Percentiles rank a stretch among this genome's conserved stretches.
phyloP scores from a whole-genome alignment of 2,113 vertebrate genomes.

The Xyliphius kryptos region DNA sequence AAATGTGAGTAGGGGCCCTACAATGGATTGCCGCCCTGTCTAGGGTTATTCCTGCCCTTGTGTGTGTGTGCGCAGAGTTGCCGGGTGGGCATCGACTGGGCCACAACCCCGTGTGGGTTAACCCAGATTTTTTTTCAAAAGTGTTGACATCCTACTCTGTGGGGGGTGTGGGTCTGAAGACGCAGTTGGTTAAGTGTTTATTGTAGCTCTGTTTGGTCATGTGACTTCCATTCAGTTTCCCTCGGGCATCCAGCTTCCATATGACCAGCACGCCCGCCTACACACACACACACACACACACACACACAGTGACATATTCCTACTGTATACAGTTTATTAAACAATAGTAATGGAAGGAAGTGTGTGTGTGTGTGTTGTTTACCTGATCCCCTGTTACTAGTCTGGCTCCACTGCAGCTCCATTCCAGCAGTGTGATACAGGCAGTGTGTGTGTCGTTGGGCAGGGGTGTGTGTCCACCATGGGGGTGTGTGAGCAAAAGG shows the following conservation, averaged over 20 bases:
- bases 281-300: constrained; percentile 29
- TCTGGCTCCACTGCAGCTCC: constrained; percentile 74
- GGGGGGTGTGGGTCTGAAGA: constrained; percentile 75
- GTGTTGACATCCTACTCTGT: constrained; percentile 76
- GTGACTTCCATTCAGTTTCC: constrained; percentile 73
- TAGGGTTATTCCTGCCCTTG: no score
- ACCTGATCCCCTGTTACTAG: constrained; percentile 81
- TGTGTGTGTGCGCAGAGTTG: no score
- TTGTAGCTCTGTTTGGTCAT: constrained; percentile 75
- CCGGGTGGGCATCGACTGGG: no score
- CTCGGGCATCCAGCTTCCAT: constrained; percentile 82
- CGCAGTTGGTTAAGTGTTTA: constrained; percentile 72
- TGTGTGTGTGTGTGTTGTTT: constrained; percentile 24
- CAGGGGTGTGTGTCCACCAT: constrained; percentile 72
- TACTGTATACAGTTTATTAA: no score
- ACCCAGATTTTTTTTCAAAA: background rate
- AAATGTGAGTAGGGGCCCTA: no score
- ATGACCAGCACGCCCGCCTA: constrained; percentile 78
- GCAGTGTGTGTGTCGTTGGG: constrained; percentile 57
- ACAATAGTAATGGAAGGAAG: no score
- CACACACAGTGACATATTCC: no score
- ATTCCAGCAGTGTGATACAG: constrained; percentile 72
- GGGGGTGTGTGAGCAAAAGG: constrained; percentile 72
- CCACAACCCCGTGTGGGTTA: background rate
- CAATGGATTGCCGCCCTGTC: no score